Evolutionary conservation across 1,140 invertebrate species (phyloP), one percentile per base, ranked within the genome.

Genomic region (Camponotus vicinus): DNA sequence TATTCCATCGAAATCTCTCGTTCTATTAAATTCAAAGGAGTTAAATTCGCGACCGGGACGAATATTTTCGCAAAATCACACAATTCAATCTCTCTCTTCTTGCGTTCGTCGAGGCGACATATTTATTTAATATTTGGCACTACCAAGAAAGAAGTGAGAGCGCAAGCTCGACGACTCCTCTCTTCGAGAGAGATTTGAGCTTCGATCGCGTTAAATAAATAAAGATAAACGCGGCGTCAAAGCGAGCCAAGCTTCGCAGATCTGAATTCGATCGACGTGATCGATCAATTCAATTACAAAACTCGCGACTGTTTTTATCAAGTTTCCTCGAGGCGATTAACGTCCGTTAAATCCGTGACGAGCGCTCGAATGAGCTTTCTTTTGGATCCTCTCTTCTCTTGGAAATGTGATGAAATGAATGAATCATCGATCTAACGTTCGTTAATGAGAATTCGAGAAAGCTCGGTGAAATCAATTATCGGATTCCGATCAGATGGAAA

Each of bases 71-170:
- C 11, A 6, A 45, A 61, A 71, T 82, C 6, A 37, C 6, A 37
- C 49, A 18, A 42, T 21, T 34, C 8, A 8, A n/a, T 57, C 15
- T 80, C 21, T 8, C 5, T 55, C 3, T 57, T 27, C 49, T 40
- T 32, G n/a, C 40, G 45, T 21, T 11, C 32, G 42, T 59, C 3
- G 18, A 40, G 13, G n/a, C 37, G 49, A 18, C 15, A 80, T 80
- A 80, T 80, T 80, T 70, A 73, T 82, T 75, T 83, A 73, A 75
- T 83, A 83, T 83, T 63, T 63, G 63, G 55, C 75, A 83, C 69
- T 70, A 83, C 67, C 64, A 40, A 70, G 34, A 45, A 40, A 7
- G 34, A 40, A 7, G 34, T 34, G 55, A 45, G 37, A 73, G 52
- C 52, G 67, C 55, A 27, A 82, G 27, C 27, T 63, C 55, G 69